Conservation (phyloP, 2,888 invertebrate species). For the Eledona agricola region DNA sequence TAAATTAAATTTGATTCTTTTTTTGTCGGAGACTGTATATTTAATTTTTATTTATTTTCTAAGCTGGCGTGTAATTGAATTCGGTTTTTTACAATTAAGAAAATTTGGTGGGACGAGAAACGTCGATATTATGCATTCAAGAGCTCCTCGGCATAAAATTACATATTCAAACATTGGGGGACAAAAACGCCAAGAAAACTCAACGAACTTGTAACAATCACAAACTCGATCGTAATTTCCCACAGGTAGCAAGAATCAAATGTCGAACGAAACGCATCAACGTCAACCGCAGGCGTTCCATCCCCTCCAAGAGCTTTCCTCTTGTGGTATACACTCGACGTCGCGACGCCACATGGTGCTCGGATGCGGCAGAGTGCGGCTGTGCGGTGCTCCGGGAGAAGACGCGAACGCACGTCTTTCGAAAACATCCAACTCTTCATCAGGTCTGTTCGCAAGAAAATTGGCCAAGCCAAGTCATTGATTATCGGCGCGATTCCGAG, state of each 20-base stretch:
- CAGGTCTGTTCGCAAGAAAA: too few species aligned
- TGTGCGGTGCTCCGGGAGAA: slow-evolving; percentile 27
- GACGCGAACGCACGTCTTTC: too few species aligned
- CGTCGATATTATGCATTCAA: slow-evolving; percentile 41
- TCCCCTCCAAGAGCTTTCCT: slow-evolving; percentile 41
- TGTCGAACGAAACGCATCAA: slow-evolving; percentile 53
- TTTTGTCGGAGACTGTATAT: too few species aligned
- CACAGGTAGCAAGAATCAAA: slow-evolving; percentile 57
- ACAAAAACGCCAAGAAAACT: slow-evolving; percentile 35
- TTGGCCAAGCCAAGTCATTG: too few species aligned
- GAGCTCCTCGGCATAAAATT: slow-evolving; percentile 37
- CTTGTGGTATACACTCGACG: slow-evolving; percentile 44
- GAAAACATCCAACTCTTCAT: too few species aligned
- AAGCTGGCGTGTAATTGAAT: slow-evolving; percentile 12
- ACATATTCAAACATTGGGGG: slow-evolving; percentile 41
- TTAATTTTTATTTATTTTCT: too few species aligned
- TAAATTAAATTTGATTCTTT: slow-evolving; percentile 1
- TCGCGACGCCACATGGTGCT: slow-evolving; percentile 58
- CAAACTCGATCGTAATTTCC: slow-evolving; percentile 51
- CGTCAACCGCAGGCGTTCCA: slow-evolving; percentile 56
- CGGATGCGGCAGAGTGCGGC: slow-evolving; percentile 47
- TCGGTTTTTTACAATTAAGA: slow-evolving; percentile 27
- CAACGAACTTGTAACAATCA: slow-evolving; percentile 49
- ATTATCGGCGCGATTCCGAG: too few species aligned
- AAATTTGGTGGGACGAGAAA: slow-evolving; percentile 25